Evolutionary conservation across 2,797 vertebrate species (phyloP), one percentile per base, ranked within the genome.

Genomic region (Vespertilio murinus): DNA sequence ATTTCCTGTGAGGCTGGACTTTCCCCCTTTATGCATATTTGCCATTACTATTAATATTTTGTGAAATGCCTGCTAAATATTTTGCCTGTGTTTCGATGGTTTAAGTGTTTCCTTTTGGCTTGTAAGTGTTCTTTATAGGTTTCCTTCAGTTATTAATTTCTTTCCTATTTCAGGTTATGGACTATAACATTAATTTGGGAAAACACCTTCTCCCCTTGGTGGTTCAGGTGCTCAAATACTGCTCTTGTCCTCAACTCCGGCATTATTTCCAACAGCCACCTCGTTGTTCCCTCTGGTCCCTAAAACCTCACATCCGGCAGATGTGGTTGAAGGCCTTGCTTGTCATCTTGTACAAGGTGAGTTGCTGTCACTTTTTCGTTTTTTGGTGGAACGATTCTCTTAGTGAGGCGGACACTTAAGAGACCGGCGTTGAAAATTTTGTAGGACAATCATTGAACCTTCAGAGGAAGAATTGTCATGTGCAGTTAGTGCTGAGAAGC

Each of bases 231-330:
- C 97, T 99, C 96, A 99, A 99, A 98, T 99, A 99, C 89, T 99
- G 99, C 97, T 98, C 98, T 5, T 99, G 99, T 97, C 99, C 99
- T 79, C 99, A 99, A 98, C 98, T 99, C 11, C 98, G 99, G 88
- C 99, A 99, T 97, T 99, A 99, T 97, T 99, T 99, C 97, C 99
- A 99, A 97, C 99, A 99, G 98, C 99, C 99, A 0, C 99, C 99
- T 47, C 99, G 99, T 77, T 99, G 99, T 94, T 99, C 99, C 61
- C 99, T 99, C 69, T 99, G 99, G 99, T 99, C 99, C 59, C 98
- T 99, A 90, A 99, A 97, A 90, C 99, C 99, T 90, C 99, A 99
- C 97, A 99, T 99, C 95, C 98, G 99, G 88, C 99, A 99, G 98
- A 99, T 99, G 99, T 99, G 99, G 99, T 98, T 99, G 96, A 99